Evolutionary conservation across 2,113 vertebrate species (phyloP).

Genomic region (Melanocharis versteri): DNA sequence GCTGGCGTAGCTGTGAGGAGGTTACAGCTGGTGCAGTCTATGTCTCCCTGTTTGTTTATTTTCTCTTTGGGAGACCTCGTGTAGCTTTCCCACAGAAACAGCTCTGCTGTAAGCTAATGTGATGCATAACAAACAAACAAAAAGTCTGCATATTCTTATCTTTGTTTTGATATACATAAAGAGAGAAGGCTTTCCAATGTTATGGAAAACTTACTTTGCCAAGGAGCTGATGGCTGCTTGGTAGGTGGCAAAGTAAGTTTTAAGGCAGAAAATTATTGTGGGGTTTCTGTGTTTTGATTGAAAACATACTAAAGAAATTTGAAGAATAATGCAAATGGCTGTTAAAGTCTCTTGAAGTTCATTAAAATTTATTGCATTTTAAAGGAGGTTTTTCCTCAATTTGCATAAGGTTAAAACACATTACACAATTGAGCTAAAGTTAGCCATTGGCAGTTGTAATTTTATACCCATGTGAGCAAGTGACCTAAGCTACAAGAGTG

Average conservation of each 20-base stretch:
- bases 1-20: neutral
- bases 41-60: slow-evolving; percentile 48
- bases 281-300: slow-evolving; percentile 14
- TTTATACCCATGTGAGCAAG: neutral
- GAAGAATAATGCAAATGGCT: neutral
- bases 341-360: neutral
- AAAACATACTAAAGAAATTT: slow-evolving; percentile 10
- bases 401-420: slow-evolving; percentile 2
- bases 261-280: neutral
- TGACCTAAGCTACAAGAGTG: neutral
- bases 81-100: slow-evolving; percentile 59
- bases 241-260: slow-evolving; percentile 1
- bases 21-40: slow-evolving; percentile 26
- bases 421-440: neutral
- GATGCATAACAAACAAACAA: slow-evolving; percentile 50
- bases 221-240: neutral
- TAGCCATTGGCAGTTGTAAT: slow-evolving; percentile 2
- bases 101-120: slow-evolving; percentile 27
- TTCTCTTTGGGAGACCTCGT: slow-evolving; percentile 39
- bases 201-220: slow-evolving; percentile 19
- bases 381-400: neutral
- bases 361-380: neutral
- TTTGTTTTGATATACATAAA: slow-evolving; percentile 17
- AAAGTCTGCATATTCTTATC: slow-evolving; percentile 33
- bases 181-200: neutral